A percentile compares a stretch with the other conserved stretches of the same genome.
Conservation (phyloP, 1,140 invertebrate species). For the Tetramorium alpestre region DNA sequence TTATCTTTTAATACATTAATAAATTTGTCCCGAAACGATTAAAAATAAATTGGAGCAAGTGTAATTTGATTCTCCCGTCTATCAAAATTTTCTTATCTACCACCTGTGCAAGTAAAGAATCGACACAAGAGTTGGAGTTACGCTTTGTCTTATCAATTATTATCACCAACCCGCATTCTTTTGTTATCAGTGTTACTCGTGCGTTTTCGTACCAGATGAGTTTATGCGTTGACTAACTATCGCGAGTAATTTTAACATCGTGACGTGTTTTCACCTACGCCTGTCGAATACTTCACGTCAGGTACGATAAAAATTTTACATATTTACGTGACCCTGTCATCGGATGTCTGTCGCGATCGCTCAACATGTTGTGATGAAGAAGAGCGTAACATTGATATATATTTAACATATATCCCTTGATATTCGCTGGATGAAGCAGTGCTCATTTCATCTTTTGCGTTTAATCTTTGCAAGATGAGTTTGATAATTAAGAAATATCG, state of each 20-base stretch:
- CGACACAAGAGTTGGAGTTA: conserved; percentile 20
- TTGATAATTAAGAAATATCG: conserved; percentile 23
- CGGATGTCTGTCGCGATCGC: neutral
- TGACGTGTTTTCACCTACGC: neutral
- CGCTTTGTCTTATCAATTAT: conserved; percentile 62
- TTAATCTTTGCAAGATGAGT: conserved; percentile 6
- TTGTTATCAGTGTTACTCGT: conserved; percentile 56
- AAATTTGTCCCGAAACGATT: neutral
- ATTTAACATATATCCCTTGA: neutral
- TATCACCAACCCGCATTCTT: conserved; percentile 49
- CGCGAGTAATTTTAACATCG: neutral
- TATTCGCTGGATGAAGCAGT: neutral
- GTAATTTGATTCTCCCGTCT: neutral
- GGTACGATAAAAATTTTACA: conserved; percentile 49
- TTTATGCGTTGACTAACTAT: neutral
- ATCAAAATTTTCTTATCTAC: conserved; percentile 21
- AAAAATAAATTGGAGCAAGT: neutral
- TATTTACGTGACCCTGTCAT: neutral
- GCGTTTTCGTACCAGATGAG: conserved; percentile 29
- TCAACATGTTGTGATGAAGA: neutral
- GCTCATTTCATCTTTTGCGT: neutral
- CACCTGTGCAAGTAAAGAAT: neutral
- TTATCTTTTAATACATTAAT: neutral
- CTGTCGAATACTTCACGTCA: neutral
- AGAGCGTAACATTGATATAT: neutral